Evolutionary conservation across 53 echinoderm and acorn worm genomes (phyloP).

Genomic region (Temnopleurus reevesii): DNA sequence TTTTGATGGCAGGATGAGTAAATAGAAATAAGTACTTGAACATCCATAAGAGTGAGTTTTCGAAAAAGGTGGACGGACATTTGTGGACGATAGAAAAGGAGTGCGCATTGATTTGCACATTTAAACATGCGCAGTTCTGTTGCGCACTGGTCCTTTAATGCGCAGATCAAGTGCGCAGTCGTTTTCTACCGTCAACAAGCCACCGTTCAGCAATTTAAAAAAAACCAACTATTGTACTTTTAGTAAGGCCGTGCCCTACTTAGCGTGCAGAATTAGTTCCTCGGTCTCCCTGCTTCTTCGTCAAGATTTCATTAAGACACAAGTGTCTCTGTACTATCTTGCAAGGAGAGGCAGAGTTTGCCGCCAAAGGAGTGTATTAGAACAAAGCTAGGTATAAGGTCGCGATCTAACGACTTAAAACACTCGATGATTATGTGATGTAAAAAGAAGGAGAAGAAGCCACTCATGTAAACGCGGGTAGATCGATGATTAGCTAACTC

Average conservation of each 20-base stretch:
- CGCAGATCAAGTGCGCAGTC: too few species aligned
- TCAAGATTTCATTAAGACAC: slow-evolving; percentile 32
- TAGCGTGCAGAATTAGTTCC: neutral
- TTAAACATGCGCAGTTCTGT: too few species aligned
- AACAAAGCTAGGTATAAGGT: neutral
- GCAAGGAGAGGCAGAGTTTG: neutral
- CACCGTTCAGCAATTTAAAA: too few species aligned
- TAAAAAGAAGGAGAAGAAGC: slow-evolving; percentile 4
- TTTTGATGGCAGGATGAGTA: neutral
- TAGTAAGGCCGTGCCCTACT: slow-evolving; percentile 32
- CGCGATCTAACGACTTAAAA: slow-evolving; percentile 4
- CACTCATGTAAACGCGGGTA: slow-evolving; percentile 18
- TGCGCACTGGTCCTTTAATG: too few species aligned
- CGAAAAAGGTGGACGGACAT: too few species aligned
- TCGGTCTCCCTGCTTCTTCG: neutral
- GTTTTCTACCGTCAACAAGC: too few species aligned
- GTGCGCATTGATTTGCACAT: too few species aligned
- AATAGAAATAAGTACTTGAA: slow-evolving; percentile 10
- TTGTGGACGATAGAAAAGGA: too few species aligned
- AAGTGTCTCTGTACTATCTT: slow-evolving; percentile 36
- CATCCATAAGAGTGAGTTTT: too few species aligned
- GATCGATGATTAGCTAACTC: slow-evolving; percentile 41
- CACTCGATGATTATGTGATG: slow-evolving; percentile 20
- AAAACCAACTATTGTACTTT: slow-evolving; percentile 41
- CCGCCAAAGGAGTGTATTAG: slow-evolving; percentile 34